A percentile compares a stretch with the other conserved stretches of the same genome.
Conservation (phyloP, 2,888 invertebrate genomes). For the Drosophila kambysellisi region DNA sequence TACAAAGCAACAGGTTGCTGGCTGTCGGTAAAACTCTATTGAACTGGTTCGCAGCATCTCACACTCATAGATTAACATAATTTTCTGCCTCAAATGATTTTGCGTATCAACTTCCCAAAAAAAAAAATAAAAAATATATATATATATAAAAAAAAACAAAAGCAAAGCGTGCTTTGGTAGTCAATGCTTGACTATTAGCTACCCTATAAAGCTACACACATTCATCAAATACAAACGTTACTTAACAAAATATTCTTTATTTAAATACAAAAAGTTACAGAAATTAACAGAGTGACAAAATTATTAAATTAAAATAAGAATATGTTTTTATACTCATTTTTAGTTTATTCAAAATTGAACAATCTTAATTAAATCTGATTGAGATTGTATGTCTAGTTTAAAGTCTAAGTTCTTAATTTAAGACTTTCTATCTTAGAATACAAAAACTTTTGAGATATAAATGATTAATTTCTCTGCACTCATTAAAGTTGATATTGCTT, state of each 20-base stretch:
- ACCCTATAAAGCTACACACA: conserved; percentile 2
- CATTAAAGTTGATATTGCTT: background rate
- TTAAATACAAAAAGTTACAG: background rate
- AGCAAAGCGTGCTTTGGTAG: background rate
- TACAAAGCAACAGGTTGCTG: conserved; percentile 72
- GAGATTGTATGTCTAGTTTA: background rate
- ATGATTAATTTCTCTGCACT: background rate
- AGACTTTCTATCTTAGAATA: background rate
- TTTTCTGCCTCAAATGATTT: conserved; percentile 55
- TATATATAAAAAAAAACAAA: conserved; percentile 1
- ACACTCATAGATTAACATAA: conserved; percentile 55
- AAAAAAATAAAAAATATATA: background rate
- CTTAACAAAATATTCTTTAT: background rate
- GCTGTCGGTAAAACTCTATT: conserved; percentile 63
- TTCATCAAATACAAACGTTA: background rate
- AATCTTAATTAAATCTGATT: background rate
- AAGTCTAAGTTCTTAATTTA: background rate
- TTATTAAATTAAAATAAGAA: background rate
- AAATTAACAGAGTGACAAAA: background rate
- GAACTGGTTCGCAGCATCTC: conserved; percentile 61
- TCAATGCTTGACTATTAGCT: background rate
- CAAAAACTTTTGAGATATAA: background rate
- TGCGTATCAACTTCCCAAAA: conserved; percentile 53
- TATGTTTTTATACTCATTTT: background rate
- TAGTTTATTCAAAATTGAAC: background rate